phyloP scores from a whole-genome alignment of 2,888 invertebrate species.

The Phalera bucephala region DNA sequence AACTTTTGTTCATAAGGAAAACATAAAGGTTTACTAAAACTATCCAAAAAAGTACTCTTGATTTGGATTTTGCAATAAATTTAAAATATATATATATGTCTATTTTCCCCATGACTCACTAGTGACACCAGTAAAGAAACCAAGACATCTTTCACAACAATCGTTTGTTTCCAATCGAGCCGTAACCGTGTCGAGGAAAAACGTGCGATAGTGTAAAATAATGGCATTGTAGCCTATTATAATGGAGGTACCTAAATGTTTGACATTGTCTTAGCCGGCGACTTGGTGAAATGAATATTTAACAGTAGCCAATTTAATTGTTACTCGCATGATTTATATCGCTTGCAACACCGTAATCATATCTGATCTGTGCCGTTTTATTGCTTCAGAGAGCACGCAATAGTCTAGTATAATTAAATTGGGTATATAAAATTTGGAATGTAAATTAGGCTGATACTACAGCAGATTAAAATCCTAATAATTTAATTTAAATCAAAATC shows the following conservation, averaged over 20 bases:
- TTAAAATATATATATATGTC: no score
- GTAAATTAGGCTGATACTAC: no score
- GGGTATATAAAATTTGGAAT: no score
- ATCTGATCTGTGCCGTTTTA: constrained; percentile 1
- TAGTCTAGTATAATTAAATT: constrained; percentile 2
- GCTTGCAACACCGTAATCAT: constrained; percentile 3
- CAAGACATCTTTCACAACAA: constrained; percentile 58
- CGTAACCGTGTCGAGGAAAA: constrained; percentile 78
- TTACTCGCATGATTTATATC: constrained; percentile 14
- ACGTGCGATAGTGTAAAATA: constrained; percentile 75
- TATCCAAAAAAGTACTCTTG: no score
- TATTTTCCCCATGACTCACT: no score
- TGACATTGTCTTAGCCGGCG: constrained; percentile 50
- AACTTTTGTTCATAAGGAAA: no score
- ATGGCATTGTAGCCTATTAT: constrained; percentile 59
- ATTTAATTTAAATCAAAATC: no score
- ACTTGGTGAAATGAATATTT: constrained; percentile 8
- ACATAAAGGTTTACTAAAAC: no score
- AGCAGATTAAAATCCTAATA: no score
- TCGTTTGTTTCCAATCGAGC: constrained; percentile 52
- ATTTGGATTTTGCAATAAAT: no score
- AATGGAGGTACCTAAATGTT: constrained; percentile 27
- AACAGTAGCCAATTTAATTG: constrained; percentile 20
- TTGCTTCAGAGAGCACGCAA: constrained; percentile 10
- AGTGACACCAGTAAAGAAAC: neutral